phyloP scores from a whole-genome alignment of 2,797 vertebrate genomes.

The Takifugu ocellatus region DNA sequence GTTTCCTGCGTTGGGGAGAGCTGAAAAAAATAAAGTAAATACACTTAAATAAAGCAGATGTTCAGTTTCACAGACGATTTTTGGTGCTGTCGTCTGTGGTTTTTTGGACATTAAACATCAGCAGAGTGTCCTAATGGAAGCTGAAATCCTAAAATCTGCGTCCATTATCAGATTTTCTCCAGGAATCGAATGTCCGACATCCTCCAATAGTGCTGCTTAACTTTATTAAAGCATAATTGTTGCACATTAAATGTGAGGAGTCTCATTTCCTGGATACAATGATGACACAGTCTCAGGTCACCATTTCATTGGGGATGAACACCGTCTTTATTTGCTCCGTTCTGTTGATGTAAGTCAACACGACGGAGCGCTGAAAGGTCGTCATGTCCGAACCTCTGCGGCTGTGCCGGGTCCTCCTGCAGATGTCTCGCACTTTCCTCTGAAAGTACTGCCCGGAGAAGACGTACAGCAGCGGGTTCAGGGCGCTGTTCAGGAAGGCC shows the following conservation, averaged over 20 bases:
- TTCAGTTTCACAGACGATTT: too few species aligned
- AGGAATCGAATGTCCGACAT: conserved; percentile 18
- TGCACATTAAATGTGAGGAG: background rate
- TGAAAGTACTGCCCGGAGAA: conserved; percentile 89
- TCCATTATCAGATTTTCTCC: background rate
- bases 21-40: too few species aligned
- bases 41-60: too few species aligned
- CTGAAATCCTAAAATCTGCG: background rate
- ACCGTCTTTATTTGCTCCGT: conserved; percentile 63
- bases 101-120: too few species aligned
- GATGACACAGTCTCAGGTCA: background rate
- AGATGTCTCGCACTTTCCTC: conserved; percentile 83
- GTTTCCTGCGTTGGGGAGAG: too few species aligned
- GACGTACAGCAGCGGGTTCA: conserved; percentile 90
- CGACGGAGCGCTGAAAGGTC: conserved; percentile 57
- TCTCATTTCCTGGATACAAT: conserved; percentile 10
- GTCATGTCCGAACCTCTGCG: conserved; percentile 64
- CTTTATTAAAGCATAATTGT: background rate
- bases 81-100: too few species aligned
- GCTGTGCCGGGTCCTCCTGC: conserved; percentile 42
- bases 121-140: background rate
- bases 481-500: conserved; percentile 85
- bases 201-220: background rate
- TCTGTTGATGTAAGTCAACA: conserved; percentile 66
- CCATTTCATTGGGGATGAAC: conserved; percentile 23